These are phyloP conservation scores for Aphelocoma californica DNA, from an alignment of 2,797 vertebrate species.

Conservation along the genomic window DNA sequence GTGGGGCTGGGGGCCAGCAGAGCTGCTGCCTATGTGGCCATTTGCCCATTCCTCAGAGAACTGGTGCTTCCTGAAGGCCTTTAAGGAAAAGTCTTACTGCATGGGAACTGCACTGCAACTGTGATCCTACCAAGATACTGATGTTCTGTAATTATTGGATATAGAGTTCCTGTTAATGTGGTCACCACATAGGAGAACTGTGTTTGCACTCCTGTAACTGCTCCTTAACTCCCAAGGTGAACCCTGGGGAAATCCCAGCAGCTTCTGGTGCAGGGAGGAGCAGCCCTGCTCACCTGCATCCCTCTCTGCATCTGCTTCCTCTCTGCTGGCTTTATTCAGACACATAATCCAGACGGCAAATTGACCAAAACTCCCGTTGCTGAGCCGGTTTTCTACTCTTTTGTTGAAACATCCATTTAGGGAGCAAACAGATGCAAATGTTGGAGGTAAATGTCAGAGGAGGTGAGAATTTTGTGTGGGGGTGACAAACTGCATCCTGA, in stretches of 20 bases:
- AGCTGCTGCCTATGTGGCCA: background rate
- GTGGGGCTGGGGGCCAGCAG: background rate
- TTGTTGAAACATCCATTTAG: background rate
- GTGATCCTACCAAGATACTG: background rate
- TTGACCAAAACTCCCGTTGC: background rate
- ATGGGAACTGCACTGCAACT: fast-evolving
- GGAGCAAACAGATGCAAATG: background rate
- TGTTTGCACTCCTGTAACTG: background rate
- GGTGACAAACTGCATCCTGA: background rate
- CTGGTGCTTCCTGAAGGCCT: background rate
- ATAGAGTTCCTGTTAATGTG: fast-evolving
- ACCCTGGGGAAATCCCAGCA: background rate
- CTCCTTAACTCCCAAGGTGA: background rate
- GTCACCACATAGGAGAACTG: background rate
- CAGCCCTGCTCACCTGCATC: background rate
- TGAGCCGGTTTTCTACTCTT: background rate
- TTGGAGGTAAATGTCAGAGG: background rate
- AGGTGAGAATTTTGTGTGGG: background rate
- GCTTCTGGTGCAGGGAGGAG: background rate
- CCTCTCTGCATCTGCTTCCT: background rate
- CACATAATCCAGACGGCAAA: background rate
- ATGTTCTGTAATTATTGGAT: background rate
- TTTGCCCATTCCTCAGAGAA: fast-evolving
- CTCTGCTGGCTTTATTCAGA: background rate
- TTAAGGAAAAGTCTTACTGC: background rate